Base-by-base conservation (phyloP, 1,140 invertebrate genomes). In the Meloidogyne floridensis region DNA sequence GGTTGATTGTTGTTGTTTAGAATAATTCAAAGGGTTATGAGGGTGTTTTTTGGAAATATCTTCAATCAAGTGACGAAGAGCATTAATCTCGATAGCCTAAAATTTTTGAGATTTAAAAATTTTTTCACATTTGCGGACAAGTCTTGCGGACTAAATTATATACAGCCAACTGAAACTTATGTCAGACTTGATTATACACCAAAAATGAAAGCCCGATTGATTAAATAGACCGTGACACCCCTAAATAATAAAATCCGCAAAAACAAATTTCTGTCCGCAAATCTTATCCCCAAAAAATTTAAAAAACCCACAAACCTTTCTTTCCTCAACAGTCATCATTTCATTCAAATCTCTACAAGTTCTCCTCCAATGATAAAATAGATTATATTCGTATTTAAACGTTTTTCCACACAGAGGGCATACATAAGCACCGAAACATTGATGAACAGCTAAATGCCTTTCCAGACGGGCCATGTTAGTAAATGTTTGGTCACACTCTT, bases 281-380 rank as follows among this genome's bases (percentile, higher is more conserved):
- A 32, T 32, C 32, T 7, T 47, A 6, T 47, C 47, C 7, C 4
- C 4, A 47, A 7, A 47, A 47, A 47, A 47, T 47, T 47, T 47
- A 20, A 20, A 20, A 20, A 20, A 20, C 20, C 32, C 47, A 3
- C 47, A 74, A 70, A 78, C 77, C 69, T 83, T 83, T 15, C 82
- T 70, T 47, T 85, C 83, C 0, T 85, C 83, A 20, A 56, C n/a
- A 32, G 83, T 32, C 43, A 88, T 79, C 43, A 88, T 13, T 11
- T 88, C 87, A 53, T 84, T 85, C 56, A 88, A 76, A 72, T 89
- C 87, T 13, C 87, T 84, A 71, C 87, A 88, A 20, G 88, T 90
- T 65, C 78, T 81, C 11, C 87, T 76, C 87, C 87, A 88, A 77
- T 88, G 87, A 78, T 87, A 90, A 84, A 88, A 88, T 9, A 89